These are phyloP conservation scores for Mirza zaza DNA, from an alignment of 2,113 vertebrate genomes.

Conservation along the genomic window DNA sequence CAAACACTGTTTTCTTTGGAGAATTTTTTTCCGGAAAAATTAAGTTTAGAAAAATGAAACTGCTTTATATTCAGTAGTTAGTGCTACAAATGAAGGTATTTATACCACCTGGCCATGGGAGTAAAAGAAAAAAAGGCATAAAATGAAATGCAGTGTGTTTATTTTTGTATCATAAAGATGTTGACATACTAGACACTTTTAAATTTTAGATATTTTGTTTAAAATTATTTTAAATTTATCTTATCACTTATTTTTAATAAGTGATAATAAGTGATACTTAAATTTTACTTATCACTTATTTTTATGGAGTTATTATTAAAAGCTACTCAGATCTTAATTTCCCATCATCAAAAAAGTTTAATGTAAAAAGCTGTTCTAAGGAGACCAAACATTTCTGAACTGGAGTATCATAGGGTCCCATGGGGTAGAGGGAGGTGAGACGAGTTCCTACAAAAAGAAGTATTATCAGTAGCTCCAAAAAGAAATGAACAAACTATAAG, in stretches of 20 bases:
- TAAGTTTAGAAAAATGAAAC: neutral
- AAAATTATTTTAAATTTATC: too few species aligned
- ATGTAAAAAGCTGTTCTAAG: neutral
- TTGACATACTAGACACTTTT: neutral
- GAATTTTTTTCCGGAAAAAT: neutral
- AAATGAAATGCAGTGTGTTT: neutral
- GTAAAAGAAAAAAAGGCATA: neutral
- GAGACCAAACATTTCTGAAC: neutral
- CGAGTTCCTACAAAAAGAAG: neutral
- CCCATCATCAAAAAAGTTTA: neutral
- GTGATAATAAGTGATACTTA: too few species aligned
- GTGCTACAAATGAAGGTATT: neutral
- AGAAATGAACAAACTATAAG: neutral
- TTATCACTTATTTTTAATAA: too few species aligned
- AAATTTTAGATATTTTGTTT: constrained; percentile 17
- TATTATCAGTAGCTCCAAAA: neutral
- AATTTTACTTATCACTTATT: too few species aligned
- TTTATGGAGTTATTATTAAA: neutral
- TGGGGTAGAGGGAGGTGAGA: neutral
- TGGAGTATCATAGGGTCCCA: neutral
- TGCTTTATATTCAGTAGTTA: neutral
- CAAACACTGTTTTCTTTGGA: neutral
- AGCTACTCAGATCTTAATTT: neutral
- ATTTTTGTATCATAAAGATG: neutral
- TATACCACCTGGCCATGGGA: neutral